Evolutionary conservation across 2,888 invertebrate genomes (phyloP).

Genomic region (Lepidochitona cinerea): DNA sequence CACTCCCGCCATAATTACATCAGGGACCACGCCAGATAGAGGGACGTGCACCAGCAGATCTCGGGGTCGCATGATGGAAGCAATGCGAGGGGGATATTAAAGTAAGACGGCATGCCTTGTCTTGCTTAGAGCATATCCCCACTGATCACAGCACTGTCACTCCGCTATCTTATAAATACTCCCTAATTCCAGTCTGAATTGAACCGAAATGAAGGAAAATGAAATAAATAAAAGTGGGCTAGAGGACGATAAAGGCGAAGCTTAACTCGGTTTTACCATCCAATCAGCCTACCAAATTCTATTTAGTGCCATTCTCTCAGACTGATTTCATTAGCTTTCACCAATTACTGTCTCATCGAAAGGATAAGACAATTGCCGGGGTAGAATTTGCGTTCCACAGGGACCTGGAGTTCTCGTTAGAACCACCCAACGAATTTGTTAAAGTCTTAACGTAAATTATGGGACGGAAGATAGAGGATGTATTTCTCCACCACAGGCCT

Average conservation of each 20-base stretch:
- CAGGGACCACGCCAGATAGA: not conserved
- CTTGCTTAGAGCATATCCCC: not conserved
- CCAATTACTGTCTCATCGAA: not conserved
- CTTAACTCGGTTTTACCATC: slow-evolving; percentile 6
- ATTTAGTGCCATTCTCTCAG: slow-evolving; percentile 3
- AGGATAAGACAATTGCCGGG: not conserved
- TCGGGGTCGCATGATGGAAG: too few relatives aligned
- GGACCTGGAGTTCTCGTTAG: not conserved
- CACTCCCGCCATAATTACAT: not conserved
- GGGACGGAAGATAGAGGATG: too few relatives aligned
- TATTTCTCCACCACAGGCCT: too few relatives aligned
- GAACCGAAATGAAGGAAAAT: slow-evolving; percentile 9
- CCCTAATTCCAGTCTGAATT: slow-evolving; percentile 7
- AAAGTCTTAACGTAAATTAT: not conserved
- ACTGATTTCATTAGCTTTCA: slow-evolving; percentile 8
- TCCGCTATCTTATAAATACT: slow-evolving; percentile 6
- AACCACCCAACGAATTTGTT: not conserved
- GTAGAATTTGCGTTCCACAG: not conserved
- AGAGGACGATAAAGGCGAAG: not conserved
- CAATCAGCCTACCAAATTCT: slow-evolving; percentile 12
- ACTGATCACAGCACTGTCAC: not conserved
- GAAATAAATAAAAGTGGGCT: slow-evolving; percentile 5
- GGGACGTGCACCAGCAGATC: too few relatives aligned
- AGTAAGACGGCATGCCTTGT: not conserved
- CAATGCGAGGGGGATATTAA: too few relatives aligned